Evolutionary conservation across 2,888 invertebrate genomes (phyloP), one percentile per base, ranked within the genome.

Genomic region (Desoria tigrina): DNA sequence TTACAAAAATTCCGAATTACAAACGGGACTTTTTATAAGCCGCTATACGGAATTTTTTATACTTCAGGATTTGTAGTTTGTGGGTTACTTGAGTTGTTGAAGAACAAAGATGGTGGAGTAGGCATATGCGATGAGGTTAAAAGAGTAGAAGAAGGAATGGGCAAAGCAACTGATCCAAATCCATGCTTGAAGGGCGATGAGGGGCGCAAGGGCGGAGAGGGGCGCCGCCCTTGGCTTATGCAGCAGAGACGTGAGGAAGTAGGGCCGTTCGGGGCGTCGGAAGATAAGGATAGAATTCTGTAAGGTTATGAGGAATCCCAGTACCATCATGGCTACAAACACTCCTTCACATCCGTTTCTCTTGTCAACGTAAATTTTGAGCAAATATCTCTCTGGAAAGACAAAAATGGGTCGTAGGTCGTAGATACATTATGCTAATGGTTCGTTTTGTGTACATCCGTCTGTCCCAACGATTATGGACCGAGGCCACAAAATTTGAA

Each of bases 231-330:
- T 32, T 37, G 63, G 56, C 16, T 64, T 27, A 1, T 16, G 1
- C n/a, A 68, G 24, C 1, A 68, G n/a, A 14, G 65, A 65, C 0
- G 68, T 68, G n/a, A 68, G 32, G 27, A 65, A 68, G 24, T 68
- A 65, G 7, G 37, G 27, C 16, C 49, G 18, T 1, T 60, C 1
- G 1, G 66, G 63, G 21, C 50, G n/a, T n/a, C 32, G 24, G 11
- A 63, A 1, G 1, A 63, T 58, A 16, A 63, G 27, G 1, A 63
- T 11, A 4, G 37, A 27, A 21, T 67, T 67, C 32, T 67, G 67
- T 4, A 51, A 1, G 16, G 45, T 63, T 1, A 67, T 51, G n/a
- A 63, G 16, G 16, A 18, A 24, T 9, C 56, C 62, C 27, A 66
- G 18, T 14, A 39, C 27, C 14, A 51, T n/a, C 37, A 58, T 37